Conservation (phyloP, 2,888 invertebrate species). For the Tetheella fluctuosa region DNA sequence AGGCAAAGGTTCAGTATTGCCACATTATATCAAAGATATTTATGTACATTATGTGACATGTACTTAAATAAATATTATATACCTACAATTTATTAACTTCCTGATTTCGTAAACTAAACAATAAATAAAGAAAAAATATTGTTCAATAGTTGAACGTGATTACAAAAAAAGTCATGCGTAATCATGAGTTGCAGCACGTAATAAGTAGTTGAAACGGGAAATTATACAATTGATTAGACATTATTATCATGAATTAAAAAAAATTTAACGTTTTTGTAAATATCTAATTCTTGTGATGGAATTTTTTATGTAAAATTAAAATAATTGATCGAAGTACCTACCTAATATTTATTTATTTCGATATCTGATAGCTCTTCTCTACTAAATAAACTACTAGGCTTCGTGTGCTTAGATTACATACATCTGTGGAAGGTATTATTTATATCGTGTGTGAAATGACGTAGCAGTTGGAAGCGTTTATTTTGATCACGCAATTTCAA, state of each 20-base stretch:
- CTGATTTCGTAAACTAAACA: neutral
- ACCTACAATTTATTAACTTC: too few relatives aligned
- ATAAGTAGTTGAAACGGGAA: constrained; percentile 3
- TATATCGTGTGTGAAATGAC: neutral
- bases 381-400: too few relatives aligned
- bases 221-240: neutral
- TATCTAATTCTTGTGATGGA: neutral
- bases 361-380: too few relatives aligned
- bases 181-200: neutral
- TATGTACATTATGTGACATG: too few relatives aligned
- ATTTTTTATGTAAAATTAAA: too few relatives aligned
- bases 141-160: neutral
- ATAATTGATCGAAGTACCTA: too few relatives aligned
- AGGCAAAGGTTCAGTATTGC: too few relatives aligned
- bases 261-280: neutral
- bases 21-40: too few relatives aligned
- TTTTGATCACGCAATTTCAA: neutral
- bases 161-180: neutral
- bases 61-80: too few relatives aligned
- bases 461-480: neutral
- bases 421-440: neutral
- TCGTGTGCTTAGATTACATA: too few relatives aligned
- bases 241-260: neutral
- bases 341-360: too few relatives aligned
- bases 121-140: neutral